phyloP scores from a whole-genome alignment of 2,113 vertebrate species.

The Asarcornis scutulata region DNA sequence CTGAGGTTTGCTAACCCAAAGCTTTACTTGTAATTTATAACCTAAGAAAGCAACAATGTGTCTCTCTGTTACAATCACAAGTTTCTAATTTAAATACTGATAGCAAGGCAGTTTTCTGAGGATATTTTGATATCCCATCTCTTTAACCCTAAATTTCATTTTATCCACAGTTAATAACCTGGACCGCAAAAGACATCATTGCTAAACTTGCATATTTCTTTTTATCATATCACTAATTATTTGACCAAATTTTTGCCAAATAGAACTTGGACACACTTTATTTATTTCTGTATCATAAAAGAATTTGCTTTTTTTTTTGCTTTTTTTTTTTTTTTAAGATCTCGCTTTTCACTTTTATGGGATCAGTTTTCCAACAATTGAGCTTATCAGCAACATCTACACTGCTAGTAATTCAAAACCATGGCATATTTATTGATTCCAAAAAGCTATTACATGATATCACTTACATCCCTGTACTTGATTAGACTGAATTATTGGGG shows the following conservation, averaged over 20 bases:
- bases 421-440: conserved; percentile 66
- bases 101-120: neutral
- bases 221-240: neutral
- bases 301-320: conserved; percentile 3
- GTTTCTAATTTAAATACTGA: neutral
- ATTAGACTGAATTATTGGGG: conserved; percentile 49
- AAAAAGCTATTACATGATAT: conserved; percentile 62
- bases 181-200: neutral
- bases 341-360: conserved; percentile 39
- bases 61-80: neutral
- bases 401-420: conserved; percentile 48
- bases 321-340: neutral
- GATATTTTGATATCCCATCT: neutral
- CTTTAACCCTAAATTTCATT: neutral
- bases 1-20: neutral
- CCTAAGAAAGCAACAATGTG: neutral
- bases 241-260: neutral
- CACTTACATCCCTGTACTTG: conserved; percentile 17
- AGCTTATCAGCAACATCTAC: conserved; percentile 56
- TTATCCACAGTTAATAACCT: neutral
- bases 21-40: neutral
- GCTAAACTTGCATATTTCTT: neutral
- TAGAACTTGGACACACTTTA: neutral
- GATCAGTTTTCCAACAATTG: conserved; percentile 57
- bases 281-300: conserved; percentile 19